Conservation (phyloP, 2,797 vertebrate genomes). For the Pipistrellus nathusii region DNA sequence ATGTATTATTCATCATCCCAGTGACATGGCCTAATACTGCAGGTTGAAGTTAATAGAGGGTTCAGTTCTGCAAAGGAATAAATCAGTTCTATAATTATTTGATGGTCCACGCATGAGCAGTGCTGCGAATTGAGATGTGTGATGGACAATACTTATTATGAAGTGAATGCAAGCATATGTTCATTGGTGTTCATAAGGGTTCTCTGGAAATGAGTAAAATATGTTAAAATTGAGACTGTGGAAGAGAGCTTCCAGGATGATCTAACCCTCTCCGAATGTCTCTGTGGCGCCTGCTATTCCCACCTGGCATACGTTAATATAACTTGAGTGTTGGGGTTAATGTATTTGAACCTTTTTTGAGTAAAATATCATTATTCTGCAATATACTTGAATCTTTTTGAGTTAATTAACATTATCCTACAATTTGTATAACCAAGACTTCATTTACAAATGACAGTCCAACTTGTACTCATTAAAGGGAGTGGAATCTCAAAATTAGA, state of each 20-base stretch:
- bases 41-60: background rate
- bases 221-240: background rate
- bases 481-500: background rate
- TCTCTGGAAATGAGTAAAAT: background rate
- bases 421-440: background rate
- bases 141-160: background rate
- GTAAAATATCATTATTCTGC: conserved; percentile 25
- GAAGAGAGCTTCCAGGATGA: background rate
- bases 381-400: background rate
- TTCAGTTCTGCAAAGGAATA: conserved; percentile 19
- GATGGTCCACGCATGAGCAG: background rate
- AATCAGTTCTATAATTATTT: background rate
- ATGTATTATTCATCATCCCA: conserved; percentile 43
- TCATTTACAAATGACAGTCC: conserved; percentile 16
- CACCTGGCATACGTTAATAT: background rate
- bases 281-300: background rate
- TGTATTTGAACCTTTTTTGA: background rate
- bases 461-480: background rate
- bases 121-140: background rate
- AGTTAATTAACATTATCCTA: conserved; percentile 21
- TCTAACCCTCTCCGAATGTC: background rate
- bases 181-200: background rate
- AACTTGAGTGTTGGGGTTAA: background rate
- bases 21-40: background rate
- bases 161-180: background rate